Evolutionary conservation across 2,888 invertebrate species (phyloP).

Genomic region (Acanthosepion esculentum): DNA sequence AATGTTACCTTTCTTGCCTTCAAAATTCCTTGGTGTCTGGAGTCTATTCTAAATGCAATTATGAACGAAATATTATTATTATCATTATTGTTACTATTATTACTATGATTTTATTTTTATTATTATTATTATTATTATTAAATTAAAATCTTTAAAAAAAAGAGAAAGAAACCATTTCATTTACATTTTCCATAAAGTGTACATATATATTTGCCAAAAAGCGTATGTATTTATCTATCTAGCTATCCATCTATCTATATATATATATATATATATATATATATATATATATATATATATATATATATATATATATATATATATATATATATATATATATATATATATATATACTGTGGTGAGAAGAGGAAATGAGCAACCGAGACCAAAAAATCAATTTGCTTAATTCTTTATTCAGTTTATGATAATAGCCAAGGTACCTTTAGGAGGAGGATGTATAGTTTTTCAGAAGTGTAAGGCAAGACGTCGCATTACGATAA

Average conservation of each 20-base stretch:
- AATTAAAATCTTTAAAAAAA: background rate
- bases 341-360: background rate
- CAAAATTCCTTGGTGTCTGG: background rate
- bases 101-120: background rate
- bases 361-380: background rate
- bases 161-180: background rate
- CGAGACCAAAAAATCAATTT: too few species aligned
- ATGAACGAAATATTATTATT: background rate
- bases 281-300: background rate
- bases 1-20: constrained; percentile 10
- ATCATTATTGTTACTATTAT: background rate
- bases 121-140: background rate
- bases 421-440: too few species aligned
- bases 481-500: too few species aligned
- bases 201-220: background rate
- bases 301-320: background rate
- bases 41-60: background rate
- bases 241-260: background rate
- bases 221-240: background rate
- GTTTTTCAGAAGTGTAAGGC: too few species aligned
- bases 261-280: background rate
- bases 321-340: background rate
- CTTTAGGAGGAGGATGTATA: too few species aligned
- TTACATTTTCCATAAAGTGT: background rate
- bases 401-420: too few species aligned